Base-by-base conservation (phyloP, 2,888 invertebrate genomes). In the Clivina fossor region DNA sequence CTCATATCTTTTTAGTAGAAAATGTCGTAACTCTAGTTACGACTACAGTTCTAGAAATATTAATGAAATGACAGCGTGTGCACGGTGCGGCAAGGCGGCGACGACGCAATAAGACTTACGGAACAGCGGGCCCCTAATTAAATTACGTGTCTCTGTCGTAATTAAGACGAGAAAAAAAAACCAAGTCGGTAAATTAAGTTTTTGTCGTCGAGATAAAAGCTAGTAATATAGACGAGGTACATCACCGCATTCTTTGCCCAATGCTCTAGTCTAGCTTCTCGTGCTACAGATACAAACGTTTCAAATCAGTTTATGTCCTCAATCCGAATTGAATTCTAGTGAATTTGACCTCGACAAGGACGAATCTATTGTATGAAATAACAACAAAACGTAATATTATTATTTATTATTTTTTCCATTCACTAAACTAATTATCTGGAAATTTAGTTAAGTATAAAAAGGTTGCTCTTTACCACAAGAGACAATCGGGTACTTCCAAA, bases 131-230 rank as follows among this genome's bases (percentile, higher is more conserved):
- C 19, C 44, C 19, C n/a, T 19, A 44, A 44, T 44, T 44, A 44
- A 44, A 44, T 44, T 30, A 44, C 44, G 30, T 44, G 44, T 32
- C 44, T 30, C 1, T 15, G 41, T 41, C n/a, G 44, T 44, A 44
- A 44, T 44, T 44, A 44, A 44, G 30, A 44, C 44, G 32, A 44
- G 32, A 44, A 44, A 19, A 44, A 44, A n/a, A n/a, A n/a, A n/a
- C n/a, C n/a, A n/a, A 44, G 28, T 44, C 30, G 30, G 44, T 44
- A 44, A 44, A 44, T 44, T 28, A 44, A 44, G 44, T 44, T 44
- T 44, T 44, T 44, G 44, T 44, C n/a, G 44, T 44, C 18, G 44
- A 30, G 44, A 30, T 44, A 32, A 30, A 44, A 32, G 30, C 19
- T 11, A 19, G 19, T 32, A 44, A 19, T 44, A 19, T 18, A 44